These are phyloP conservation scores for Heliconius hortense DNA, from an alignment of 2,888 invertebrate species.

Conservation along the genomic window DNA sequence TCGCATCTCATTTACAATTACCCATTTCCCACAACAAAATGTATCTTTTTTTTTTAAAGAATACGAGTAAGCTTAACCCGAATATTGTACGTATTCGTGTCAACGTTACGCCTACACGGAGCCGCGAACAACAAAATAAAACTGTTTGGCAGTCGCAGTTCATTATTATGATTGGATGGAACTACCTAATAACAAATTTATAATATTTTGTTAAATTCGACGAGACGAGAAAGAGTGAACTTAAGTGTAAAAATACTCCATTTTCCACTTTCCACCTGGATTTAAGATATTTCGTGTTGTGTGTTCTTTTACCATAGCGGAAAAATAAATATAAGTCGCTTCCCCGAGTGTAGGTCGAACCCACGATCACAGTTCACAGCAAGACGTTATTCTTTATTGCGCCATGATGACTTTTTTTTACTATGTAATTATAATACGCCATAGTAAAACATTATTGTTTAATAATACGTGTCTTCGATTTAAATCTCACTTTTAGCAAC, in stretches of 20 bases:
- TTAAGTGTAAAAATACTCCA: background rate
- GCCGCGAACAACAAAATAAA: conserved; percentile 21
- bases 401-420: background rate
- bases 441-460: no score
- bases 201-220: background rate
- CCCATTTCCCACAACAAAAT: background rate
- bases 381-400: background rate
- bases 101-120: conserved; percentile 27
- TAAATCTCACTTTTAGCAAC: no score
- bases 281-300: background rate
- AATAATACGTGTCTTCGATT: no score
- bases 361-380: background rate
- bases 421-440: no score
- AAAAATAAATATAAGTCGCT: background rate
- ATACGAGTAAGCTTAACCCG: conserved; percentile 3
- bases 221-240: background rate
- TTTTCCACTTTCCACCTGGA: background rate
- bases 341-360: background rate
- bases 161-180: conserved; percentile 8
- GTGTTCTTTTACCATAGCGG: background rate
- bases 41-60: background rate
- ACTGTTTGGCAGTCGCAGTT: conserved; percentile 19
- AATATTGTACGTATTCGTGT: conserved; percentile 23
- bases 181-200: background rate
- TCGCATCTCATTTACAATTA: background rate